Evolutionary conservation across 2,797 vertebrate species (phyloP), one percentile per base, ranked within the genome.

Genomic region (Mycteria americana): DNA sequence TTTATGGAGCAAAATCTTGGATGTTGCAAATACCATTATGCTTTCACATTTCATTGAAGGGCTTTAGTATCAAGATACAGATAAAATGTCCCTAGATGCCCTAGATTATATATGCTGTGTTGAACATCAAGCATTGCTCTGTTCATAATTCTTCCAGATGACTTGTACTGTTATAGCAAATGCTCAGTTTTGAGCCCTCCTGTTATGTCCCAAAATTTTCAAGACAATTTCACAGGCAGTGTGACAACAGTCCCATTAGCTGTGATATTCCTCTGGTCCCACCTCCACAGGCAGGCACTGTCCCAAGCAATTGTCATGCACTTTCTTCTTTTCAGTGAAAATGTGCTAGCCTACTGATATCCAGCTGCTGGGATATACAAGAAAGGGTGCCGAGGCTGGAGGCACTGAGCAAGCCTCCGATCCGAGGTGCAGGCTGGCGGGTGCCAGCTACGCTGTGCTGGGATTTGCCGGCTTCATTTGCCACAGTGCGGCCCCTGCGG

Each of bases 401-500:
- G 64, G 39, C 13, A 48, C 31, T 50, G 51, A 56, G 67, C 45
- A 62, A 73, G 51, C 23, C 12, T 22, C 2, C 3, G 16, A 6
- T 18, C 33, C 0, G 2, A 75, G 64, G 53, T 43, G 35, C 28
- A 1, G 12, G 72, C 43, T 57, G 70, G 18, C 6, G 39, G 30
- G 12, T 68, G 53, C 16, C 30, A 63, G 73, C 56, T 33, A 3
- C 3, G 22, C 68, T 56, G n/a, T 0, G 2, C 70, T 85, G 83
- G 79, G 45, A 73, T 88, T 69, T 37, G 13, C 24, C 0, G 0
- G 56, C 57, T 63, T 45, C 2, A 0, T 91, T 79, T 37, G 56
- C 75, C 50, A 73, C 74, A 65, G 16, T 4, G 18, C 2, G 2
- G 6, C 0, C 6, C 23, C 62, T 67, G 85, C 0, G 3, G 67